Base-by-base conservation (phyloP, 2,113 vertebrate species). In the Mastomys natalensis region DNA sequence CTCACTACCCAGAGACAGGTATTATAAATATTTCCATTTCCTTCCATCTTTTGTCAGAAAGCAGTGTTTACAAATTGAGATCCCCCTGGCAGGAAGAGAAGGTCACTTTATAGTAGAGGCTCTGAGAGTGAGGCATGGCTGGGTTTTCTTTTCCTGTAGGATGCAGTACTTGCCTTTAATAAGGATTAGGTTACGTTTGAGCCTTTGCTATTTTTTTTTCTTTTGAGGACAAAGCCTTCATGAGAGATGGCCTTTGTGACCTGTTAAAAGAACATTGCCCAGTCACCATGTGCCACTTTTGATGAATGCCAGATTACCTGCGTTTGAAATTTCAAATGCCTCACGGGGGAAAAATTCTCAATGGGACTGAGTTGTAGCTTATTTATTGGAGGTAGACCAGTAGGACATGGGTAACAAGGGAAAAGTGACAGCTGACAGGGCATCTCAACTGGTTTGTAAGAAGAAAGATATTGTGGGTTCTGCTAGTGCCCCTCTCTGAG, bases 401-500 rank as follows among this genome's bases (percentile, higher is more conserved):
- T 84, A 89, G 96, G 82, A 64, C 94, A 43, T 78, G 88, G 96
- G 66, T 94, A 93, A 96, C 98, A 97, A 95, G 77, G 97, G 96
- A 98, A 87, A 62, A 85, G 72, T 85, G 87, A 92, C 97, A 98
- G 97, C 98, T 96, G 90, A 87, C 98, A 98, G 98, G 89, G 88
- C 97, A 82, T 98, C 97, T 98, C 98, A 98, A 98, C 98, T 98
- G 97, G 97, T 97, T 97, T 98, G 97, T 93, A 93, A 97, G 93
- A 97, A 98, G 98, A 97, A 97, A 97, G 97, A 98, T 95, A 91
- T 98, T 98, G 95, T 97, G 87, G 97, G 93, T 98, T 97, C 97
- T 97, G 98, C 97, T 96, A 97, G 74, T 93, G 94, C 95, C 97
- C 97, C 84, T 92, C 96, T 64, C 89, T 73, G 95, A 70, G 97